Conservation (phyloP, 1,140 invertebrate species). For the Drosophila pruinosa region DNA sequence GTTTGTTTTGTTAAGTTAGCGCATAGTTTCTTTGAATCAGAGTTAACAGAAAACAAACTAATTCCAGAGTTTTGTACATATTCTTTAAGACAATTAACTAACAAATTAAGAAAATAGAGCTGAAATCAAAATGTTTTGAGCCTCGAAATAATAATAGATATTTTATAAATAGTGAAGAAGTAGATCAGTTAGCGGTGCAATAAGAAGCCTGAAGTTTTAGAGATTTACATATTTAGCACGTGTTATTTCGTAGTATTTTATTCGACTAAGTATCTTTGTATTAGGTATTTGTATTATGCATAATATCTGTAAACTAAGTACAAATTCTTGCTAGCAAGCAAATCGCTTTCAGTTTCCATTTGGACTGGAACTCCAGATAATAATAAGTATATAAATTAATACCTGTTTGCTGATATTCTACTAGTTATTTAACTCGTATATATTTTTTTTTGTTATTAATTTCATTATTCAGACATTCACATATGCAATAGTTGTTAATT, state of each 20-base stretch:
- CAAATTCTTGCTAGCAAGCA: slow-evolving; percentile 5
- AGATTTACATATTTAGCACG: slow-evolving; percentile 56
- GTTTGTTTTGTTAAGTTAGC: slow-evolving; percentile 33
- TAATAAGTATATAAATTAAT: slow-evolving; percentile 16
- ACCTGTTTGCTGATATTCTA: slow-evolving; percentile 53
- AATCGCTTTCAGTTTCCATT: background rate
- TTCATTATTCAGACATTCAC: slow-evolving; percentile 62
- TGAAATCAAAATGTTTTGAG: slow-evolving; percentile 21
- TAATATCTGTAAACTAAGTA: background rate
- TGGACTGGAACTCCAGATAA: background rate
- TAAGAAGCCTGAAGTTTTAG: slow-evolving; percentile 26
- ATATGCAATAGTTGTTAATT: slow-evolving; percentile 50
- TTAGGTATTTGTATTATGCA: slow-evolving; percentile 1
- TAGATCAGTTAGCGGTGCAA: slow-evolving; percentile 10
- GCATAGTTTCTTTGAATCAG: slow-evolving; percentile 21
- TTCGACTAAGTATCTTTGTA: slow-evolving; percentile 5
- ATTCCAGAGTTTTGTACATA: slow-evolving; percentile 56
- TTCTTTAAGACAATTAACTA: slow-evolving; percentile 24
- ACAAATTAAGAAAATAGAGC: background rate
- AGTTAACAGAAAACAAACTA: slow-evolving; percentile 14
- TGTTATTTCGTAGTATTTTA: slow-evolving; percentile 14
- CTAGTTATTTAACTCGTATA: slow-evolving; percentile 34
- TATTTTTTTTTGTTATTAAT: slow-evolving; percentile 32
- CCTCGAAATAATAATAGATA: slow-evolving; percentile 9
- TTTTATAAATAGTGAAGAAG: background rate